Conservation (phyloP, 2,888 invertebrate genomes). For the Andrena fulva region DNA sequence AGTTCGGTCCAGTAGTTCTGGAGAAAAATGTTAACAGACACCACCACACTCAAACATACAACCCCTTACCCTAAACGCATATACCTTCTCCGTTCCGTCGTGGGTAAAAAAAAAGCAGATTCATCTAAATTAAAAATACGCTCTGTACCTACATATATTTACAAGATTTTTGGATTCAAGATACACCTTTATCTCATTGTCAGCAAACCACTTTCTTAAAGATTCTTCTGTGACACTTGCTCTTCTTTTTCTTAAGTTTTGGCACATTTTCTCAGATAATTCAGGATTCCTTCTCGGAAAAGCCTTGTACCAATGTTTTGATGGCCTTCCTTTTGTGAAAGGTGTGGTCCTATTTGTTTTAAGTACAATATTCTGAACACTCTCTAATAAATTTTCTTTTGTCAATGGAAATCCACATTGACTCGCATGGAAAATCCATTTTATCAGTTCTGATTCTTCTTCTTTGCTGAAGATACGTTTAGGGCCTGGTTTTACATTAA, state of each 20-base stretch:
- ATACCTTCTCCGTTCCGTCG: too few relatives aligned
- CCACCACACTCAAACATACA: too few relatives aligned
- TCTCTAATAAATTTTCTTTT: not conserved
- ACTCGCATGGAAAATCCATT: not conserved
- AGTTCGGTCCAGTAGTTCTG: too few relatives aligned
- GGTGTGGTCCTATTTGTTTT: not conserved
- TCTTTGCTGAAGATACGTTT: not conserved
- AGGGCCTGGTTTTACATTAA: not conserved
- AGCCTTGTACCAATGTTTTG: not conserved
- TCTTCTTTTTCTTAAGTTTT: not conserved
- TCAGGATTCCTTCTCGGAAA: not conserved
- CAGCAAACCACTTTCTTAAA: not conserved
- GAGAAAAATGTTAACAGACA: too few relatives aligned
- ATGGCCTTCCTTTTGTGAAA: not conserved
- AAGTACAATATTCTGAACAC: not conserved
- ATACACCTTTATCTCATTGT: not conserved
- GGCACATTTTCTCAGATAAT: not conserved
- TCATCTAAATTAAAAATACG: not conserved
- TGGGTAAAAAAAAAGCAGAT: not conserved
- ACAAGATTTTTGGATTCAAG: not conserved
- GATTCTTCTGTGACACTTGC: not conserved
- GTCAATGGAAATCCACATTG: not conserved
- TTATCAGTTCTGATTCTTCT: not conserved
- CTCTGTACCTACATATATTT: not conserved
- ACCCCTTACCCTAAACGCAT: too few relatives aligned